These are phyloP conservation scores for Thunnus albacares DNA, from an alignment of 2,797 vertebrate species.

Conservation along the genomic window DNA sequence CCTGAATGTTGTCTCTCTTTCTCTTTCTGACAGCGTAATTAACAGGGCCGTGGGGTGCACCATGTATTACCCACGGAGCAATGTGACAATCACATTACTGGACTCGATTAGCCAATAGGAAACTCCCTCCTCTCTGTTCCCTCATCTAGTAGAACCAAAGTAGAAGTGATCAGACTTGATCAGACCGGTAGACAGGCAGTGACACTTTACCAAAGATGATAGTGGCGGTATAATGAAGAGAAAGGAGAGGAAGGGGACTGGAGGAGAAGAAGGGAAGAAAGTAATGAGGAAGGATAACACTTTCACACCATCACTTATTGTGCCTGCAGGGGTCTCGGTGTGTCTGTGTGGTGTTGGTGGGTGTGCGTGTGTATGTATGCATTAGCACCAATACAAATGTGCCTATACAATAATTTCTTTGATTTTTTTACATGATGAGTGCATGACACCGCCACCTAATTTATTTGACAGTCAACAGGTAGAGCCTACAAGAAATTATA, in stretches of 20 bases:
- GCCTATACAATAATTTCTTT: neutral
- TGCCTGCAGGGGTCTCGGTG: too few species aligned
- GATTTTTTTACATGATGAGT: neutral
- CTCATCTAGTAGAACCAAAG: neutral
- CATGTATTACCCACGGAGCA: slow-evolving; percentile 57
- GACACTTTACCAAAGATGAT: too few species aligned
- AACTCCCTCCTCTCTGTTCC: slow-evolving; percentile 4
- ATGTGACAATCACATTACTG: slow-evolving; percentile 67
- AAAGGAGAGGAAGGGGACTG: too few species aligned
- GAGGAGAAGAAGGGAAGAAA: too few species aligned
- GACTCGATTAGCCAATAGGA: slow-evolving; percentile 47
- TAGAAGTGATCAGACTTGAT: too few species aligned
- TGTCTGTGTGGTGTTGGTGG: neutral
- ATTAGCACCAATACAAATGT: neutral
- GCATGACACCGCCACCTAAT: neutral
- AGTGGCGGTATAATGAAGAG: too few species aligned
- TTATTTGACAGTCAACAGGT: neutral
- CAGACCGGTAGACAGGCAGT: too few species aligned
- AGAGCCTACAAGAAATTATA: neutral
- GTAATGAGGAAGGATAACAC: too few species aligned
- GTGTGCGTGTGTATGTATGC: too few species aligned
- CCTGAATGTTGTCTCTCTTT: slow-evolving; percentile 39
- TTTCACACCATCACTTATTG: too few species aligned
- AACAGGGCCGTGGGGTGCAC: slow-evolving; percentile 61
- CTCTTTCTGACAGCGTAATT: slow-evolving; percentile 70